These are phyloP conservation scores for Phasianus colchicus DNA, from an alignment of 2,113 vertebrate species.

Conservation along the genomic window DNA sequence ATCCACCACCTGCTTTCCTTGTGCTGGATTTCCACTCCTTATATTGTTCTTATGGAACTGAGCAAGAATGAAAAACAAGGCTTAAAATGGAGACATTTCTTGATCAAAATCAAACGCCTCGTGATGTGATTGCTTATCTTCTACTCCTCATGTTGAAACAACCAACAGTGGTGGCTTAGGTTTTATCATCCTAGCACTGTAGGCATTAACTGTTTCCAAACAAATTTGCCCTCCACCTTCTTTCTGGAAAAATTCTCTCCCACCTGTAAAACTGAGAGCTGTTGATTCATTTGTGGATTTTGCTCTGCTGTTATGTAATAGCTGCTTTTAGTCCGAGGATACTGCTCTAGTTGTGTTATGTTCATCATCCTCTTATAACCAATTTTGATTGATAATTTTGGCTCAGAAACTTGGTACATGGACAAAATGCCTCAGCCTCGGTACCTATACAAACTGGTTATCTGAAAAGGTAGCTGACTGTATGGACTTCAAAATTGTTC, in stretches of 20 bases:
- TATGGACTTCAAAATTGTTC: background rate
- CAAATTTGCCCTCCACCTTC: background rate
- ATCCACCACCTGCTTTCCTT: background rate
- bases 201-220: background rate
- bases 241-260: background rate
- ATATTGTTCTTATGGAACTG: background rate
- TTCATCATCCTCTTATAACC: background rate
- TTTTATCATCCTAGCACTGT: background rate
- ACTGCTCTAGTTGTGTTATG: background rate
- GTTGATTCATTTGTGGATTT: background rate
- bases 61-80: background rate
- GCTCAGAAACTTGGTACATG: background rate
- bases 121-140: background rate
- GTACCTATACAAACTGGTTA: background rate
- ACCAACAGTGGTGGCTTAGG: accelerated
- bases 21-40: background rate
- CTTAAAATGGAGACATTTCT: background rate
- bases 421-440: background rate
- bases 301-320: background rate
- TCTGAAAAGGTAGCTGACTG: background rate
- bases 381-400: background rate
- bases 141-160: background rate
- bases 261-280: background rate
- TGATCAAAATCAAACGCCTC: background rate
- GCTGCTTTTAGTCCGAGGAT: background rate